Conservation (phyloP, 1,140 invertebrate species). For the Ericerus pela region DNA sequence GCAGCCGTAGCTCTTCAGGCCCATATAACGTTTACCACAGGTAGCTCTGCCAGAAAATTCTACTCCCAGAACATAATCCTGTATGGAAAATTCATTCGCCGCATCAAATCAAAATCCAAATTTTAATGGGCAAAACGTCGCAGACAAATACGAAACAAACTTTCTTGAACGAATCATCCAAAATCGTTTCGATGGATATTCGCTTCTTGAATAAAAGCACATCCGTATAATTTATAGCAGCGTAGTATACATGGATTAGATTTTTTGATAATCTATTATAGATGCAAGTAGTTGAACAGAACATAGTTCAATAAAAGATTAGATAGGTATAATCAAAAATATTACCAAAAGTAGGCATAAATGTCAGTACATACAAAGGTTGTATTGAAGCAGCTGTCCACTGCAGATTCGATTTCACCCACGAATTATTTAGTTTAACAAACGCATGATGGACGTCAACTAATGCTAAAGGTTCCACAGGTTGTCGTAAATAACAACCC, state of each 20-base stretch:
- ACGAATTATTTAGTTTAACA: neutral
- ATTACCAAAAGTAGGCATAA: too few relatives aligned
- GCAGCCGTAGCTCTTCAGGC: slow-evolving; percentile 71
- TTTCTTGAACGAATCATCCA: neutral
- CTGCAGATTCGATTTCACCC: neutral
- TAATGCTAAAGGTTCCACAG: neutral
- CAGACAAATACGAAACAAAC: too few relatives aligned
- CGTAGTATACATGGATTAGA: slow-evolving; percentile 56
- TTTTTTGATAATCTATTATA: neutral
- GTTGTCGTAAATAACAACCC: slow-evolving; percentile 2
- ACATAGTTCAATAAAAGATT: neutral
- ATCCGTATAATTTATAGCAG: slow-evolving; percentile 88
- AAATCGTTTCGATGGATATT: neutral
- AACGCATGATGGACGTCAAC: neutral
- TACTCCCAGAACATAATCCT: slow-evolving; percentile 81
- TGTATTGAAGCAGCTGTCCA: too few relatives aligned
- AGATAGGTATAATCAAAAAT: too few relatives aligned
- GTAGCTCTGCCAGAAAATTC: slow-evolving; percentile 78
- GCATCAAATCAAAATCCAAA: neutral
- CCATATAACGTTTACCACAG: slow-evolving; percentile 73
- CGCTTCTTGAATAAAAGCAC: neutral
- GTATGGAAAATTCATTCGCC: slow-evolving; percentile 41
- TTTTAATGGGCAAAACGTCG: too few relatives aligned
- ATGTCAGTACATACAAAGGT: too few relatives aligned
- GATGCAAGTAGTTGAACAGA: neutral